Conservation (phyloP, 2,797 vertebrate genomes). For the Salmo trutta region DNA sequence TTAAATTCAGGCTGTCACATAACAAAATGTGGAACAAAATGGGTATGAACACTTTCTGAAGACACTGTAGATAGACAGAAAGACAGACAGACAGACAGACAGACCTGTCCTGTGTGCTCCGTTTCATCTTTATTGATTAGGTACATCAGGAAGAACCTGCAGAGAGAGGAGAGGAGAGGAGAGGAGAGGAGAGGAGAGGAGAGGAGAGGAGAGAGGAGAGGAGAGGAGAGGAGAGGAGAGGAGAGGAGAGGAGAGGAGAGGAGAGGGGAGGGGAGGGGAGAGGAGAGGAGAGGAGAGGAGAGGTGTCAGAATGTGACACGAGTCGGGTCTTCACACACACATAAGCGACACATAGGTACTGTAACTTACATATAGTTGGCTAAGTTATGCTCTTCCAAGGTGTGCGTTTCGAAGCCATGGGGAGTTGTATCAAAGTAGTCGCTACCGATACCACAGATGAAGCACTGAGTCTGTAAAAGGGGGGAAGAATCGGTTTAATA, state of each 20-base stretch:
- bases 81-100: constrained; percentile 16
- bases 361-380: constrained; percentile 91
- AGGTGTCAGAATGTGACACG: background rate
- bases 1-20: too few relatives aligned
- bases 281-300: background rate
- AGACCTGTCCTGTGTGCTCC: constrained; percentile 93
- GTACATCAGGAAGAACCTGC: constrained; percentile 96
- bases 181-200: too few relatives aligned
- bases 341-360: too few relatives aligned
- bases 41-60: too few relatives aligned
- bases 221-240: too few relatives aligned
- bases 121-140: constrained; percentile 96
- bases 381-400: constrained; percentile 91
- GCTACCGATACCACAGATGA: constrained; percentile 95
- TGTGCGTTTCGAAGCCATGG: constrained; percentile 94
- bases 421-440: constrained; percentile 95
- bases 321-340: too few relatives aligned
- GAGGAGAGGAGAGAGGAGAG: too few relatives aligned
- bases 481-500: background rate
- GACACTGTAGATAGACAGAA: background rate
- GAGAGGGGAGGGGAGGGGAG: too few relatives aligned
- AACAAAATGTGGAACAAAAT: too few relatives aligned
- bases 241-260: too few relatives aligned
- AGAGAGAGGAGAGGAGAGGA: background rate
- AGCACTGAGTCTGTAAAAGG: constrained; percentile 86